A percentile compares a stretch with the other conserved stretches of the same genome.
phyloP scores from a whole-genome alignment of 2,888 invertebrate species.

The Ophonus ardosiacus region DNA sequence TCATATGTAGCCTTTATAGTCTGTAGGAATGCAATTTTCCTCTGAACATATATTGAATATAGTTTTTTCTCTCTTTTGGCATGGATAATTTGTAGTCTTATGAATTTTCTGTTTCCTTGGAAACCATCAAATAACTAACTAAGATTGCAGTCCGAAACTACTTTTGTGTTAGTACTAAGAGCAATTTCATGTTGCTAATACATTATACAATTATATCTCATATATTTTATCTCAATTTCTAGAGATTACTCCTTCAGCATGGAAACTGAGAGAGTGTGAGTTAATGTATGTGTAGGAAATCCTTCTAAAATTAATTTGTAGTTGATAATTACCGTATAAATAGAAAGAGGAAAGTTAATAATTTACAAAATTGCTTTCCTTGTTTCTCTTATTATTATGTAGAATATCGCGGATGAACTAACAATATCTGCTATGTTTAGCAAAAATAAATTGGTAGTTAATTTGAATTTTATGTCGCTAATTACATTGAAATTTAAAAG shows the following conservation, averaged over 20 bases:
- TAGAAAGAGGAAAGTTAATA: not conserved
- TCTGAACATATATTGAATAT: conserved; percentile 33
- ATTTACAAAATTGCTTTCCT: conserved; percentile 5
- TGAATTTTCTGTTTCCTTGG: conserved; percentile 43
- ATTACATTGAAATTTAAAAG: no score
- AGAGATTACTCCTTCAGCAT: not conserved
- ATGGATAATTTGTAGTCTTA: conserved; percentile 39
- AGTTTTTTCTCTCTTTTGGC: conserved; percentile 29
- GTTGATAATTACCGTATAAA: not conserved
- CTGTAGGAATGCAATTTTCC: conserved; percentile 41
- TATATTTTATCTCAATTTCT: conserved; percentile 3
- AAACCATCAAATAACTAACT: conserved; percentile 38
- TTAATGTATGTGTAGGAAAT: not conserved
- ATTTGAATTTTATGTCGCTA: no score
- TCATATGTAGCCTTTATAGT: conserved; percentile 49
- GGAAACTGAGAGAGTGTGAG: not conserved
- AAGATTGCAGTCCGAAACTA: conserved; percentile 20
- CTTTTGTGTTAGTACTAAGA: conserved; percentile 35
- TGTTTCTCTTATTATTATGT: conserved; percentile 6
- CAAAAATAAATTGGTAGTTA: no score
- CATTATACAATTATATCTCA: conserved; percentile 8
- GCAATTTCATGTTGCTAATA: conserved; percentile 37
- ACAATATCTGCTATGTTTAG: no score
- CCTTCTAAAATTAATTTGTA: not conserved
- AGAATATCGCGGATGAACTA: not conserved